Evolutionary conservation across 23 tunicate genomes (phyloP).

Genomic region (Halocynthia roretzi): DNA sequence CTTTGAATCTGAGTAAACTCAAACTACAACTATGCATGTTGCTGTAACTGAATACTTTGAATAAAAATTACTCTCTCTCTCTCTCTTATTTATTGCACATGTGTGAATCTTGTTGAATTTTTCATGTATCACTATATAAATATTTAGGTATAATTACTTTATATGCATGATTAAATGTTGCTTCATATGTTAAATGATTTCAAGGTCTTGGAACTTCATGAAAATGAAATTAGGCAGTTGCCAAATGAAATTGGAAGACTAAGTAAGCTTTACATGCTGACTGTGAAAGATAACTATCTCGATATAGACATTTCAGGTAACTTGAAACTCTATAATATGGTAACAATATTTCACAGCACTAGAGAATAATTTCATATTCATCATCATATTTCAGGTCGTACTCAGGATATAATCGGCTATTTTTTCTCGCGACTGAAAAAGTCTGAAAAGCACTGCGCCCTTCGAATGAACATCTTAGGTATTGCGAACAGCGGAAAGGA

Average conservation of each 20-base stretch:
- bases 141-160: too few species aligned
- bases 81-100: too few species aligned
- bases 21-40: background rate
- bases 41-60: background rate
- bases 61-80: background rate
- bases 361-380: background rate
- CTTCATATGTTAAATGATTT: too few species aligned
- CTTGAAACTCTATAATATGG: background rate
- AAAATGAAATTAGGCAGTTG: background rate
- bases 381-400: conserved; percentile 30
- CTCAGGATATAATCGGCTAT: conserved; percentile 37
- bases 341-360: background rate
- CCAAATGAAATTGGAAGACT: conserved; percentile 5
- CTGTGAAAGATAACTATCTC: background rate
- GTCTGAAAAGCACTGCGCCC: conserved; percentile 11
- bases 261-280: background rate
- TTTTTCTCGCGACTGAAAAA: conserved; percentile 52
- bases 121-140: too few species aligned
- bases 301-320: background rate
- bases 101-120: too few species aligned
- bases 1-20: background rate
- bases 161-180: too few species aligned
- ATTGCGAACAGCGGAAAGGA: background rate
- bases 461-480: background rate
- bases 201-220: background rate